Evolutionary conservation across 1,140 invertebrate species (phyloP), one percentile per base, ranked within the genome.

Genomic region (Pemphigus obesinymphae): DNA sequence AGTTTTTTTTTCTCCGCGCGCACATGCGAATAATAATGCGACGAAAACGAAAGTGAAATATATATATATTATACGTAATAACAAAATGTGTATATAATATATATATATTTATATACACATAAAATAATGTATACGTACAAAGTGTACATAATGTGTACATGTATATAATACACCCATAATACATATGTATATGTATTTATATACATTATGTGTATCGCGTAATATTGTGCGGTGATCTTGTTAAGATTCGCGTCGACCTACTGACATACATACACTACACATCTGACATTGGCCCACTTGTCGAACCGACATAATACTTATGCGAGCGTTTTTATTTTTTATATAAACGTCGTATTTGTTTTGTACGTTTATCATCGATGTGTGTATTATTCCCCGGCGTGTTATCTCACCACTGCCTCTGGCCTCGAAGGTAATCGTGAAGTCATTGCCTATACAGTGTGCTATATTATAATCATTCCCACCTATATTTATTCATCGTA

Each of bases 221-320:
- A 80, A 80, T 80, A 63, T 43, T 50, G 34, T 80, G 55, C 26
- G 29, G 76, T 61, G 76, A 80, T 80, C 76, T 80, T 63, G 76
- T 80, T 80, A 80, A 80, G 76, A 80, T 80, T 80, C 55, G 76
- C 76, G 76, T 61, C 15, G 76, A 63, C 76, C 76, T 80, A 80
- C 76, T 80, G 76, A 80, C 76, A 80, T 13, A 80, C 55, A 63
- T 80, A 15, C 6, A 1, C 31, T 58, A 45, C 10, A 8, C 10
- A 8, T 45, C 76, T 80, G 76, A 80, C 76, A 80, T 80, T 80
- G 76, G 76, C 76, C 76, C 53, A 58, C 37, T 80, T 80, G 23
- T 61, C 7, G 37, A 29, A 45, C 40, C 76, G 40, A 43, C 55
- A 61, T 80, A 80, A 43, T 61, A 63, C 53, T 80, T 40, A 61